phyloP scores from a whole-genome alignment of 2,113 vertebrate species.

The Danionella cerebrum region DNA sequence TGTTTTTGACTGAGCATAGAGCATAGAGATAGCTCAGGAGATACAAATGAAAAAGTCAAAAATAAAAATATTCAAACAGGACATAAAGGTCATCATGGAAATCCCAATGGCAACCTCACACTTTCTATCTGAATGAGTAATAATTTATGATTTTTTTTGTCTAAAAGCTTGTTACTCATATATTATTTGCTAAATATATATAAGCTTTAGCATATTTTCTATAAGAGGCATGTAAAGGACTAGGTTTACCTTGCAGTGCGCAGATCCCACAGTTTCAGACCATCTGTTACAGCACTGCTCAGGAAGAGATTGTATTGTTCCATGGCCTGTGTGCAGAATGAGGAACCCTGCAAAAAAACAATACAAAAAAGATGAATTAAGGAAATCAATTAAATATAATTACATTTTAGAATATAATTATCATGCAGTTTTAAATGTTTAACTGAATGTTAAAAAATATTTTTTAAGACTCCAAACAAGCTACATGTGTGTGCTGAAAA shows the following conservation, averaged over 20 bases:
- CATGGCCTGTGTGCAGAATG: conserved; percentile 62
- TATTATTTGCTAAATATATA: too few relatives aligned
- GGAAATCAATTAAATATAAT: too few relatives aligned
- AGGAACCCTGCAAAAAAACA: conserved; percentile 68
- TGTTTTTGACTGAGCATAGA: neutral
- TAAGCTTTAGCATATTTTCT: too few relatives aligned
- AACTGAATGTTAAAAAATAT: too few relatives aligned
- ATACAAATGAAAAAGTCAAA: conserved; percentile 27
- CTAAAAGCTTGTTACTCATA: too few relatives aligned
- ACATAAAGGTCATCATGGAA: neutral
- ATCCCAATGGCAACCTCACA: too few relatives aligned
- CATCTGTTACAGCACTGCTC: conserved; percentile 74
- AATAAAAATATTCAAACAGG: conserved; percentile 20
- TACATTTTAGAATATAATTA: too few relatives aligned
- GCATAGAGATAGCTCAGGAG: neutral
- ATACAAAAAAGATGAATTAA: conserved; percentile 4
- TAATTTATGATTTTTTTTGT: too few relatives aligned
- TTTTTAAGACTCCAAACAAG: conserved; percentile 20
- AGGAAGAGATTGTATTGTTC: conserved; percentile 79
- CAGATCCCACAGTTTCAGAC: conserved; percentile 82
- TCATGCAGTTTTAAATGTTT: too few relatives aligned
- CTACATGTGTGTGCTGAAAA: conserved; percentile 20
- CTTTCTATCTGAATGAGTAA: too few relatives aligned
- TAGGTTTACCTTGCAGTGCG: conserved; percentile 71
- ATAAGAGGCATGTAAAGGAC: too few relatives aligned